Percentiles rank a stretch among this genome's conserved stretches.
These are phyloP conservation scores for Eupithecia centaureata DNA, from an alignment of 2,888 invertebrate species.

Conservation along the genomic window DNA sequence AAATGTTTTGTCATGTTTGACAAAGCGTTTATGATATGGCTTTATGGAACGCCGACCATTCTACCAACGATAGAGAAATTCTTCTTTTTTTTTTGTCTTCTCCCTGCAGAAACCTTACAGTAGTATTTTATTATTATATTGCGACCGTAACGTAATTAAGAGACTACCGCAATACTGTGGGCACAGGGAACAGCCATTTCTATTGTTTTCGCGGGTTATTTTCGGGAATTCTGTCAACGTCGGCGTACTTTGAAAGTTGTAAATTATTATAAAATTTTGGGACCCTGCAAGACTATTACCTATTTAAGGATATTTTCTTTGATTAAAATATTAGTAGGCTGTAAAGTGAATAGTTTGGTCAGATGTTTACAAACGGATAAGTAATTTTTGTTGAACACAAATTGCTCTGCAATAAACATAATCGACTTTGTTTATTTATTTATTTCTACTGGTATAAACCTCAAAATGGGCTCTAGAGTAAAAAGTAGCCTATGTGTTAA, in stretches of 20 bases:
- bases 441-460: neutral
- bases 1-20: conserved; percentile 43
- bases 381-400: neutral
- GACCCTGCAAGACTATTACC: conserved; percentile 29
- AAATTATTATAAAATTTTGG: conserved; percentile 36
- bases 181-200: conserved; percentile 49
- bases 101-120: conserved; percentile 61
- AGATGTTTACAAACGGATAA: conserved; percentile 9
- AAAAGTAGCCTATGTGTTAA: no score
- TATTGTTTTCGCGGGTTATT: conserved; percentile 48
- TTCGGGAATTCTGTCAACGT: conserved; percentile 46
- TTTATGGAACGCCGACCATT: conserved; percentile 49
- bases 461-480: neutral
- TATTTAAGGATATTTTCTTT: conserved; percentile 29
- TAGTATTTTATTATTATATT: conserved; percentile 72
- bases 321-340: conserved; percentile 32
- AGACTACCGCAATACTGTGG: conserved; percentile 66
- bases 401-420: conserved; percentile 11
- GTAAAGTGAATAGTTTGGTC: conserved; percentile 23
- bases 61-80: conserved; percentile 54
- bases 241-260: conserved; percentile 42
- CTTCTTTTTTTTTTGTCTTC: conserved; percentile 61
- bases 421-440: no score
- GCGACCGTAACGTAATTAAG: conserved; percentile 65
- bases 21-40: conserved; percentile 28